Conservation (phyloP, 2,797 vertebrate genomes). For the Novumbra hubbsi region DNA sequence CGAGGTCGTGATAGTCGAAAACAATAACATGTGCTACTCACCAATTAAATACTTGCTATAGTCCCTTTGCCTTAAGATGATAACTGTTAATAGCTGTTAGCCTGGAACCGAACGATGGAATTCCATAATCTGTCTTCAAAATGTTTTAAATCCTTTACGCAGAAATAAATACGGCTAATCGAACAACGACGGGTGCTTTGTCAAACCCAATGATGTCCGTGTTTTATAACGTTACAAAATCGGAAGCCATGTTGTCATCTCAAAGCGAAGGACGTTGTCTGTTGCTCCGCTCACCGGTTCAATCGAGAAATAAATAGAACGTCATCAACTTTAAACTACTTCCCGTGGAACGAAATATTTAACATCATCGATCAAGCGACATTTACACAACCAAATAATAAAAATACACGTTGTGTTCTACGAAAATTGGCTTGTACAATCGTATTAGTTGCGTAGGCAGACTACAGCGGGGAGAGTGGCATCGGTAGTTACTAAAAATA, state of each 20-base stretch:
- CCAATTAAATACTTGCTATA: neutral
- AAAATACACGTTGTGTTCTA: neutral
- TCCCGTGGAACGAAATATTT: neutral
- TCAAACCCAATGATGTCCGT: conserved; percentile 1
- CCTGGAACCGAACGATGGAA: neutral
- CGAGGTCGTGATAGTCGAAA: conserved; percentile 13
- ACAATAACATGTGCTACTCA: conserved; percentile 9
- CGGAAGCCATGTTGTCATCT: conserved; percentile 33
- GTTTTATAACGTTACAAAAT: conserved; percentile 13
- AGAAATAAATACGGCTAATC: neutral
- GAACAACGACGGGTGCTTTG: neutral
- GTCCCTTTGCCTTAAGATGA: neutral
- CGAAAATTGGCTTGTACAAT: conserved; percentile 17
- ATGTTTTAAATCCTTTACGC: neutral
- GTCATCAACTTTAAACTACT: conserved; percentile 6
- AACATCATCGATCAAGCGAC: conserved; percentile 2
- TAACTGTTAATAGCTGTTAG: neutral
- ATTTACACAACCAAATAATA: neutral
- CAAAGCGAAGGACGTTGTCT: conserved; percentile 18
- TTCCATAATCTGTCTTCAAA: conserved; percentile 8
- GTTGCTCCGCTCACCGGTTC: conserved; percentile 20
- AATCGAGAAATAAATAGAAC: conserved; percentile 5
- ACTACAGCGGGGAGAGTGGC: conserved; percentile 7
- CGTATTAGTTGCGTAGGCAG: conserved; percentile 13
- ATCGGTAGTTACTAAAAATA: conserved; percentile 41